phyloP scores from a whole-genome alignment of 2,888 invertebrate species.

The Syritta pipiens region DNA sequence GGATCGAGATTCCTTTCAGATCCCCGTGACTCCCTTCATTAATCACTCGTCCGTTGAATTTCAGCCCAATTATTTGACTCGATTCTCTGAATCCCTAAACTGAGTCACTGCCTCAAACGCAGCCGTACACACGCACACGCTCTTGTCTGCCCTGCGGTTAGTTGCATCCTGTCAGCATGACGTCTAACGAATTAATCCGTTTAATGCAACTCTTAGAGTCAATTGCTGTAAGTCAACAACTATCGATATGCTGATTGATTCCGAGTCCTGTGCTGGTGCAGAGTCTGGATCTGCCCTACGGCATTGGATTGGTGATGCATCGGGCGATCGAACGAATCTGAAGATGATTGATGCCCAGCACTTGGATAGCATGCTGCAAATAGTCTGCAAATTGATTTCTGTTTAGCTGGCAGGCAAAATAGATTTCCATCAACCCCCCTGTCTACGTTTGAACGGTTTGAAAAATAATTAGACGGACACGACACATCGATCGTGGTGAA shows the following conservation, averaged over 20 bases:
- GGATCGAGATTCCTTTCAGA: neutral
- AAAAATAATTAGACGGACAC: constrained; percentile 35
- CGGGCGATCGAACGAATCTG: constrained; percentile 20
- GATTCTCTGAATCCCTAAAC: constrained; percentile 8
- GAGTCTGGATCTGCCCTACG: constrained; percentile 4
- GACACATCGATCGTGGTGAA: neutral
- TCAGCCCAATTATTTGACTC: constrained; percentile 14
- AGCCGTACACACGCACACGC: neutral
- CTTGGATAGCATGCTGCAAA: constrained; percentile 31
- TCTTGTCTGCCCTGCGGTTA: too few species aligned
- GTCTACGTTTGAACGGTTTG: constrained; percentile 9
- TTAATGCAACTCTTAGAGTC: constrained; percentile 31
- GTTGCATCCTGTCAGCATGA: constrained; percentile 44
- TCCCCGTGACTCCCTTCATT: neutral
- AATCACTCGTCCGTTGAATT: constrained; percentile 30
- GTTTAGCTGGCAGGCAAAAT: constrained; percentile 12
- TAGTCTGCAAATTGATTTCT: constrained; percentile 20
- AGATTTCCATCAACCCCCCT: neutral
- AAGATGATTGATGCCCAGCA: constrained; percentile 32
- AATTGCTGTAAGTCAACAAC: constrained; percentile 20
- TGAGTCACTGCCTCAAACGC: neutral
- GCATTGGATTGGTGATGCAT: constrained; percentile 45
- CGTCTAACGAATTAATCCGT: constrained; percentile 36
- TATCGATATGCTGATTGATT: constrained; percentile 40
- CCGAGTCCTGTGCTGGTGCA: neutral